Percentiles rank a stretch among this genome's conserved stretches.
Conservation (phyloP, 2,797 vertebrate genomes). For the Alcedo quadribrachys region DNA sequence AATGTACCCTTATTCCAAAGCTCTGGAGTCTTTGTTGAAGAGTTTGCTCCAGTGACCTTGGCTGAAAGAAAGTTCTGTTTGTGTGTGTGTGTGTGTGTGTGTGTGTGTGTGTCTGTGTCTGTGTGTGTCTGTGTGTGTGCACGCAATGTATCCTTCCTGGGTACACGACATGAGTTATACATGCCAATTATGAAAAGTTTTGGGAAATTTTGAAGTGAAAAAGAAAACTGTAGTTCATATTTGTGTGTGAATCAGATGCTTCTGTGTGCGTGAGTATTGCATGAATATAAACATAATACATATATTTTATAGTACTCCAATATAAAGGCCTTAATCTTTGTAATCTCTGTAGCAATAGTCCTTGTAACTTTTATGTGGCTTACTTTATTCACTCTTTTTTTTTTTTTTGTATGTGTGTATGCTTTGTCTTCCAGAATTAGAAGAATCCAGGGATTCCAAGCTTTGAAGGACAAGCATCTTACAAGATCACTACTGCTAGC, state of each 20-base stretch:
- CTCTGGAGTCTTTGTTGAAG: not conserved
- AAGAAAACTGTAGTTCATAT: not conserved
- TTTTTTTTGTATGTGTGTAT: not conserved
- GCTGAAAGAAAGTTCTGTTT: not conserved
- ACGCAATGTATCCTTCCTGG: not conserved
- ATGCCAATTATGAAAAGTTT: not conserved
- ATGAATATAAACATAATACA: not conserved
- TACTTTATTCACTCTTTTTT: not conserved
- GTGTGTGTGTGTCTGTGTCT: too few species aligned
- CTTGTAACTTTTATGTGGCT: not conserved
- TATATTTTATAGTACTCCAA: not conserved
- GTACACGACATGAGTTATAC: not conserved
- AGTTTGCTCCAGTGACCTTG: not conserved
- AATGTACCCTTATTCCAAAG: not conserved
- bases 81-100: too few species aligned
- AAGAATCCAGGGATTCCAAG: conserved; percentile 51
- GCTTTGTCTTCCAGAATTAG: conserved; percentile 71
- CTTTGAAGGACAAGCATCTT: not conserved
- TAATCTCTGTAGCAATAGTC: not conserved
- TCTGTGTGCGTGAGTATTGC: not conserved
- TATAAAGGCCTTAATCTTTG: not conserved
- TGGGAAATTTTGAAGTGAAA: not conserved
- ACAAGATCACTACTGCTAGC: conserved; percentile 29
- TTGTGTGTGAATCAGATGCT: not conserved
- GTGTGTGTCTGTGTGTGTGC: too few species aligned